Percentiles rank a stretch among this genome's conserved stretches.
Conservation (phyloP, 2,797 vertebrate species). For the Coluber constrictor region DNA sequence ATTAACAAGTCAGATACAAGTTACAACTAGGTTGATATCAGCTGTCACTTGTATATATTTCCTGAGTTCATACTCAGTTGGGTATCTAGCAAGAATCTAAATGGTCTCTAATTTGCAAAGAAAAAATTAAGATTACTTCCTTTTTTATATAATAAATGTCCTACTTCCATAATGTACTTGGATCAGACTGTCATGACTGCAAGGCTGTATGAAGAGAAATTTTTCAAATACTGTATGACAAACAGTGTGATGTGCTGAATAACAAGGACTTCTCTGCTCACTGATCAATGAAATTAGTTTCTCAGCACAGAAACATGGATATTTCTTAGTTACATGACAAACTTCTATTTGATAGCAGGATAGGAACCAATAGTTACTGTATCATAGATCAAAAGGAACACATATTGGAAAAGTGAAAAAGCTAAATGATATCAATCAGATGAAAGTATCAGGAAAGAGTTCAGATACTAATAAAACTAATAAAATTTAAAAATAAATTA, state of each 20-base stretch:
- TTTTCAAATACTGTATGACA: not conserved
- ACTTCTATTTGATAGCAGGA: constrained; percentile 1
- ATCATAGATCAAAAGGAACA: constrained; percentile 3
- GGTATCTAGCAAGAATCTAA: not conserved
- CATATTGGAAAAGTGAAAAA: constrained; percentile 8
- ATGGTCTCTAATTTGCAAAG: not conserved
- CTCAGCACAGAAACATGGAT: constrained; percentile 1
- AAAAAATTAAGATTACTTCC: not conserved
- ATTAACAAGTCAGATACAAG: not conserved
- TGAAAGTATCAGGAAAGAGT: constrained; percentile 4
- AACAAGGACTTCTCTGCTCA: not conserved
- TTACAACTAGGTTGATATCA: not conserved
- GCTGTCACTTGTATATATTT: not conserved
- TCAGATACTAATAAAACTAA: not conserved
- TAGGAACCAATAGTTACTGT: not conserved
- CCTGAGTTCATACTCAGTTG: not conserved
- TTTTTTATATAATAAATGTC: not conserved
- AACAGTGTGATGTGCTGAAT: constrained; percentile 30
- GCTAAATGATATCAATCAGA: not conserved
- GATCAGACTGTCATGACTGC: not conserved
- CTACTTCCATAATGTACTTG: not conserved
- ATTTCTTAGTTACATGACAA: constrained; percentile 26
- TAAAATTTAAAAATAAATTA: constrained; percentile 10
- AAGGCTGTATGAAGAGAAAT: constrained; percentile 13
- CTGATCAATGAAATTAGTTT: constrained; percentile 48